Evolutionary conservation across 2,888 invertebrate genomes (phyloP).

Genomic region (Erebia epiphron): DNA sequence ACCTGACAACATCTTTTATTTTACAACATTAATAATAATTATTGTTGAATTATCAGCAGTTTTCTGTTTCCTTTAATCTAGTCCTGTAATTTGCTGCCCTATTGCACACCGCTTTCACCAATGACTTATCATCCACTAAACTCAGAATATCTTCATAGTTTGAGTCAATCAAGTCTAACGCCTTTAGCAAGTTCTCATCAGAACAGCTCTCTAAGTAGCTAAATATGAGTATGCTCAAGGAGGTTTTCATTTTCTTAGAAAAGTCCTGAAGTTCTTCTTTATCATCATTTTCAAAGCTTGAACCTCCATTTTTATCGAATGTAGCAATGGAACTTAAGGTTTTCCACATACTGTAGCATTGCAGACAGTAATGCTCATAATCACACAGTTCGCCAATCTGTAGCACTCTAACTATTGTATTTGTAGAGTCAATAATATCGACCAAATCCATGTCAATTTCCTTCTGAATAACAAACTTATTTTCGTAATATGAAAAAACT

Average conservation of each 20-base stretch:
- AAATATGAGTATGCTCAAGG: slow-evolving; percentile 58
- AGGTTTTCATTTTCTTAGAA: slow-evolving; percentile 57
- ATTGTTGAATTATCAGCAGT: slow-evolving; percentile 48
- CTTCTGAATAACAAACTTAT: slow-evolving; percentile 61
- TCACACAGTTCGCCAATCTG: slow-evolving; percentile 52
- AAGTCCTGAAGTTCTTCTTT: slow-evolving; percentile 57
- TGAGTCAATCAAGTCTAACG: slow-evolving; percentile 54
- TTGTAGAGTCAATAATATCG: slow-evolving; percentile 65
- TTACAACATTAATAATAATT: neutral
- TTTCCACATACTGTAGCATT: slow-evolving; percentile 66
- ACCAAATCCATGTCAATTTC: slow-evolving; percentile 68
- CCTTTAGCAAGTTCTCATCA: slow-evolving; percentile 54
- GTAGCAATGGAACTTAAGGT: slow-evolving; percentile 53
- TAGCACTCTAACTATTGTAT: slow-evolving; percentile 57
- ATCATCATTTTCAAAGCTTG: slow-evolving; percentile 59
- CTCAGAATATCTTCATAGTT: slow-evolving; percentile 61
- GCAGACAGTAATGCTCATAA: slow-evolving; percentile 59
- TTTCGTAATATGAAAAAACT: slow-evolving; percentile 65
- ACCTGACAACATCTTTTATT: too few relatives aligned
- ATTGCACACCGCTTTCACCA: slow-evolving; percentile 52
- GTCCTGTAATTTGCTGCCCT: slow-evolving; percentile 58
- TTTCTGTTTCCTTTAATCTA: slow-evolving; percentile 60
- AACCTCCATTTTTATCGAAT: slow-evolving; percentile 52
- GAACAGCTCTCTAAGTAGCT: slow-evolving; percentile 63
- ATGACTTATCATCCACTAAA: slow-evolving; percentile 51